A percentile compares a stretch with the other conserved stretches of the same genome.
Conservation (phyloP, 37 sponge, comb jelly and placozoan species). For the Eunapius fragilis region DNA sequence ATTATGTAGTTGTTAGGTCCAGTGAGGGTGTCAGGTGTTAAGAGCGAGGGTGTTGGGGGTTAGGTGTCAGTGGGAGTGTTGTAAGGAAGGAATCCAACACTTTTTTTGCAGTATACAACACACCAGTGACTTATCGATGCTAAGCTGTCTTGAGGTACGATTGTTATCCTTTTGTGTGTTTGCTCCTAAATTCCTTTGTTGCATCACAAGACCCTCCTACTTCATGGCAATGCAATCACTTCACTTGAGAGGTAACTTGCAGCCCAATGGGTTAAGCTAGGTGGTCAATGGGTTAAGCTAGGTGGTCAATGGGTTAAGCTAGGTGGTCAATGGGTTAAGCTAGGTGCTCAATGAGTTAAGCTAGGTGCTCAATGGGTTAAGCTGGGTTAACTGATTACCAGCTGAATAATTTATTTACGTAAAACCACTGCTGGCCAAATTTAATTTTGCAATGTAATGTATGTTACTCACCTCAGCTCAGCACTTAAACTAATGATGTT, state of each 20-base stretch:
- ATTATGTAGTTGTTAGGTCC: too few relatives aligned
- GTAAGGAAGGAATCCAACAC: not conserved
- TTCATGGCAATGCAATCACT: conserved; percentile 59
- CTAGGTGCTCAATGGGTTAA: too few relatives aligned
- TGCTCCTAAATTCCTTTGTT: not conserved
- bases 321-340: not conserved
- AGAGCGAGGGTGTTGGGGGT: too few relatives aligned
- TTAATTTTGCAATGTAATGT: too few relatives aligned
- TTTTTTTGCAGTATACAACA: conserved; percentile 4
- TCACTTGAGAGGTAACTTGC: conserved; percentile 27
- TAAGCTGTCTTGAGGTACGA: conserved; percentile 32
- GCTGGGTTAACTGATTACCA: too few relatives aligned
- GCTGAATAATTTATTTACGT: too few relatives aligned
- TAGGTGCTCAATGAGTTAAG: too few relatives aligned
- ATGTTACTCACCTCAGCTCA: too few relatives aligned
- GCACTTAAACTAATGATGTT: too few relatives aligned
- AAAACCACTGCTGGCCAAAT: too few relatives aligned
- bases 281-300: not conserved
- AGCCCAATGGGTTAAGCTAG: not conserved
- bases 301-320: not conserved
- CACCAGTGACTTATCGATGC: conserved; percentile 16
- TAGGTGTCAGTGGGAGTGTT: too few relatives aligned
- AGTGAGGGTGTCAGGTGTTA: too few relatives aligned
- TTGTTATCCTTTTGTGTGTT: not conserved
- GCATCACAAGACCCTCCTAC: conserved; percentile 51